Base-by-base conservation (phyloP, 1,140 invertebrate species). In the Heterodera schachtii region DNA sequence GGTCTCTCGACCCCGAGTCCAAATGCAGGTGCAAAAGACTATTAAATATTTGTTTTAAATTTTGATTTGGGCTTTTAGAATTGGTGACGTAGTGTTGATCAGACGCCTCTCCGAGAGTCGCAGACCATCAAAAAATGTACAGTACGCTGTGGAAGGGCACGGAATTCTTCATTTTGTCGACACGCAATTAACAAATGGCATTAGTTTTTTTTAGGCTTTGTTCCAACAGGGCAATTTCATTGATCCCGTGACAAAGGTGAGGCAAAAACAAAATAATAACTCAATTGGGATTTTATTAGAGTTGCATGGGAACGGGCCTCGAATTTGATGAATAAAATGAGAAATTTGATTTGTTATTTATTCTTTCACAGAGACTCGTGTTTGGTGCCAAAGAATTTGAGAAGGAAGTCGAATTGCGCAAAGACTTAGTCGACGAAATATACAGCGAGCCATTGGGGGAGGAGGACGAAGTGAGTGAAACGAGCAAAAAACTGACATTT, bases 1-100 rank as follows among this genome's bases (percentile, higher is more conserved):
- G 88, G 88, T 87, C 87, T 11, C 74, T 89, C 7, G 87, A 88
- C 73, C 75, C 64, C 16, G 70, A 79, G 52, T 64, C 47, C n/a
- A 60, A 79, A 9, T 80, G 78, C 31, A 76, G 81, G 31, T 16
- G n/a, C n/a, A n/a, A n/a, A n/a, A n/a, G n/a, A n/a, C n/a, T n/a
- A n/a, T n/a, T n/a, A 60, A 60, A 2, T 19, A 16, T 60, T 60
- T 19, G 5, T 16, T 60, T n/a, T 60, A 16, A 4, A 16, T 60
- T 60, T 16, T 16, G 19, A 60, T 60, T 60, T 16, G 1, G 47
- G 47, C 47, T 19, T 11, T 11, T 19, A 60, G 57, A 19, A 60
- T 89, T 16, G 87, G 87, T 8, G 87, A 88, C 76, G 81, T 80
- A 11, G 87, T 88, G 31, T 73, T 88, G 13, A 88, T 88, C 78